Percentiles rank a stretch among this genome's conserved stretches.
Evolutionary conservation across 2,797 vertebrate genomes (phyloP).

Genomic region (Gadopsis marmoratus): DNA sequence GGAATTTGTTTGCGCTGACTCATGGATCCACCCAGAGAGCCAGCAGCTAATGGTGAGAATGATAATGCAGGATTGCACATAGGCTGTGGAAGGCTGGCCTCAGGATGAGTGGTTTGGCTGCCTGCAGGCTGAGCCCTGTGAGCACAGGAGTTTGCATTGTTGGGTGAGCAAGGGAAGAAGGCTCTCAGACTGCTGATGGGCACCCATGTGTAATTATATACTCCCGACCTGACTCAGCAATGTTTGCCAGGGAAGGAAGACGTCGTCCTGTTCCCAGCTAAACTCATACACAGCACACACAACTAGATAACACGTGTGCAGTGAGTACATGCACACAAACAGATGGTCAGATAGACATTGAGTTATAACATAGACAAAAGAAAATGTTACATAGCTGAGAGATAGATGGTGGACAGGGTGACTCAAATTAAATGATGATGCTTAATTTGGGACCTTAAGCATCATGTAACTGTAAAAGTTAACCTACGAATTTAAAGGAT

Average conservation of each 20-base stretch:
- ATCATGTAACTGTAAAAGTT: conserved; percentile 22
- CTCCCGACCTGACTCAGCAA: conserved; percentile 78
- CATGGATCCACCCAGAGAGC: conserved; percentile 63
- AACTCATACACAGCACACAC: conserved; percentile 27
- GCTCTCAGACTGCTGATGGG: conserved; percentile 75
- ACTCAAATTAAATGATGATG: conserved; percentile 50
- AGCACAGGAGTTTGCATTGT: conserved; percentile 66
- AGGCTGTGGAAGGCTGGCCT: conserved; percentile 43
- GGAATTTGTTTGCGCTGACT: conserved; percentile 72
- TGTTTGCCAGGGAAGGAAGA: conserved; percentile 66
- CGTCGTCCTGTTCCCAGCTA: conserved; percentile 63
- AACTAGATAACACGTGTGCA: conserved; percentile 27
- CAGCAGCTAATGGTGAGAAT: conserved; percentile 61
- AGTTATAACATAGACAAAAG: conserved; percentile 45
- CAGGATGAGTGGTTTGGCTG: conserved; percentile 56
- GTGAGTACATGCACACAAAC: conserved; percentile 3
- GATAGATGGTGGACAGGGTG: conserved; percentile 47
- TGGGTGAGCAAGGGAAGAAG: conserved; percentile 59
- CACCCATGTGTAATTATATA: conserved; percentile 82
- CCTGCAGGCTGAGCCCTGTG: conserved; percentile 51
- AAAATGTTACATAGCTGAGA: conserved; percentile 30
- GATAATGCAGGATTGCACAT: conserved; percentile 63
- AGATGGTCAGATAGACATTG: conserved; percentile 20
- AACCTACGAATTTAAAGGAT: conserved; percentile 53
- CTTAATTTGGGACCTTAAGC: conserved; percentile 23